Percentiles rank a stretch among this genome's conserved stretches.
phyloP scores from a whole-genome alignment of 2,113 vertebrate species.

The Chrysochloris asiatica region DNA sequence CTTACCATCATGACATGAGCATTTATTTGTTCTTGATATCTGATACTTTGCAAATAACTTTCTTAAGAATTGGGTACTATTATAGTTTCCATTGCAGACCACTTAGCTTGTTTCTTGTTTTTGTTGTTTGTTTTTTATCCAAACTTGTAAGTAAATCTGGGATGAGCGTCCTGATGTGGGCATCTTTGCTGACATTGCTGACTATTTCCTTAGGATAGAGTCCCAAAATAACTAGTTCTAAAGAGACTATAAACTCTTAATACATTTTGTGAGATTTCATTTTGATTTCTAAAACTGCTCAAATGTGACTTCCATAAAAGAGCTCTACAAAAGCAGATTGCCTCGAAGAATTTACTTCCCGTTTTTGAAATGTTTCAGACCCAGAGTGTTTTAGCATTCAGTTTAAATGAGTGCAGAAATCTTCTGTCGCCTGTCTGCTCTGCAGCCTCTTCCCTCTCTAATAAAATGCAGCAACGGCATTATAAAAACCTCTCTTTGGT shows the following conservation, averaged over 20 bases:
- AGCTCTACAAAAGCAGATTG: conserved; percentile 55
- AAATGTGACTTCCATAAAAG: conserved; percentile 54
- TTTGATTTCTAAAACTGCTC: conserved; percentile 60
- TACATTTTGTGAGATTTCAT: conserved; percentile 60
- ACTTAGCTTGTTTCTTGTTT: neutral
- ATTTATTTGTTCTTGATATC: neutral
- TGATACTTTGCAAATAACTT: neutral
- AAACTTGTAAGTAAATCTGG: neutral
- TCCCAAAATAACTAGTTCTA: conserved; percentile 24
- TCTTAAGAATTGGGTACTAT: neutral
- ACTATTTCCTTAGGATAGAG: neutral
- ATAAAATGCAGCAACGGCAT: neutral
- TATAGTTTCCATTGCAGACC: neutral
- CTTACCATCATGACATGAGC: neutral
- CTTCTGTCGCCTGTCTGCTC: neutral
- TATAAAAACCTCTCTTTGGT: conserved; percentile 26
- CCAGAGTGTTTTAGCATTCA: conserved; percentile 33
- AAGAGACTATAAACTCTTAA: conserved; percentile 7
- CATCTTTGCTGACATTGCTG: neutral
- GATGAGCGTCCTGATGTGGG: neutral
- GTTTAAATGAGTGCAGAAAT: conserved; percentile 37
- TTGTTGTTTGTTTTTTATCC: neutral
- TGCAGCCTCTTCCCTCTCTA: neutral
- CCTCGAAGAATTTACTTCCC: conserved; percentile 50
- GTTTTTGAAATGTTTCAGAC: neutral